Percentiles rank a stretch among this genome's conserved stretches.
These are phyloP conservation scores for Chironomus tepperi DNA, from an alignment of 1,140 invertebrate species.

Conservation along the genomic window DNA sequence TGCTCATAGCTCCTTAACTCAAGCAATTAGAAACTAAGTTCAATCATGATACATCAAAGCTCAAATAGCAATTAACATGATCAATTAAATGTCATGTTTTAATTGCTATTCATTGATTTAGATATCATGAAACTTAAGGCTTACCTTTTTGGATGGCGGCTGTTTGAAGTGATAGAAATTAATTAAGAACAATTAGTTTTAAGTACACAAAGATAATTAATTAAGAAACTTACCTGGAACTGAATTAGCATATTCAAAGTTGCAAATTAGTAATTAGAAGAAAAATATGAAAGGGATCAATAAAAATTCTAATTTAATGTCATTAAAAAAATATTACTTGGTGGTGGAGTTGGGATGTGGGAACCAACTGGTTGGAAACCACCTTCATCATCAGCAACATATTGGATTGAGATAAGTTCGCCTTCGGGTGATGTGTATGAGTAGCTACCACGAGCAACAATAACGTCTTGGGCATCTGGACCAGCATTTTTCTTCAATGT, in stretches of 20 bases:
- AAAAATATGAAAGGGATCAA: not conserved
- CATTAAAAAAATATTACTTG: slow-evolving; percentile 36
- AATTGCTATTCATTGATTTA: too few species aligned
- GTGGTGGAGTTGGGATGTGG: slow-evolving; percentile 63
- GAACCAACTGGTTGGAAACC: slow-evolving; percentile 61
- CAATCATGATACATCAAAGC: too few species aligned
- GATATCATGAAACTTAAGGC: not conserved
- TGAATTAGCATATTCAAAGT: too few species aligned
- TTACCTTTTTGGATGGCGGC: slow-evolving; percentile 56
- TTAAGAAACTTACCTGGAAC: too few species aligned
- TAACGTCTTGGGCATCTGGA: slow-evolving; percentile 49
- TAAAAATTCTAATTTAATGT: not conserved
- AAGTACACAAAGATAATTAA: too few species aligned
- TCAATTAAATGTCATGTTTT: too few species aligned
- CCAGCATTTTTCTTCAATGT: slow-evolving; percentile 53
- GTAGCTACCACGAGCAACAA: slow-evolving; percentile 60
- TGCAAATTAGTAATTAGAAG: not conserved
- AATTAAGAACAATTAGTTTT: too few species aligned
- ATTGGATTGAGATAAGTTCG: slow-evolving; percentile 62
- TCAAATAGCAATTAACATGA: too few species aligned
- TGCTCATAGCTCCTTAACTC: too few species aligned
- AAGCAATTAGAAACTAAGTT: too few species aligned
- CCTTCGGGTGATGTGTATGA: slow-evolving; percentile 77
- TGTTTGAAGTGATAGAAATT: slow-evolving; percentile 36
- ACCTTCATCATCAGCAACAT: slow-evolving; percentile 68